Conservation (phyloP, 2,888 invertebrate species). For the Orthosia gothica region DNA sequence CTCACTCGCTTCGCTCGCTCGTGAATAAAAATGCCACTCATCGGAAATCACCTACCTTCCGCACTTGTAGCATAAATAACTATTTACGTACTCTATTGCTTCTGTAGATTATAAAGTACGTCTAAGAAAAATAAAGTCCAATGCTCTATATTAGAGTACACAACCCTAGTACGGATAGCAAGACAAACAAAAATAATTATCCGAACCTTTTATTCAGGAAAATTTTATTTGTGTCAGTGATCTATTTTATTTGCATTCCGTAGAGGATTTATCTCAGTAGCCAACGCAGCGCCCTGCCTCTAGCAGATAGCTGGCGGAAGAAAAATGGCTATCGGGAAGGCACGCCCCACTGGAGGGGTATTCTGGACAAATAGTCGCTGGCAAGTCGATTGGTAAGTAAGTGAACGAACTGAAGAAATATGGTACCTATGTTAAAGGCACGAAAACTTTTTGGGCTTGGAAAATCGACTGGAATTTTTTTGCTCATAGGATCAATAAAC, state of each 20-base stretch:
- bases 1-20: no score
- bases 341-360: constrained; percentile 67
- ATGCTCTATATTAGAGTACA: no score
- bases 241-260: constrained; percentile 78
- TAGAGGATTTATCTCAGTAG: constrained; percentile 78
- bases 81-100: no score
- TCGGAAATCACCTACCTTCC: no score
- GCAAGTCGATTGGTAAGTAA: constrained; percentile 39
- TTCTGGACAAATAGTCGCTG: constrained; percentile 57
- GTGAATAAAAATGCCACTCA: no score
- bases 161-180: constrained; percentile 1
- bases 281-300: constrained; percentile 77
- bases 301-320: constrained; percentile 77
- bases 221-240: constrained; percentile 60
- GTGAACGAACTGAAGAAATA: constrained; percentile 21
- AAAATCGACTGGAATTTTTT: background rate
- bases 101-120: no score
- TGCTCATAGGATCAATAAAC: background rate
- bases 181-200: constrained; percentile 53
- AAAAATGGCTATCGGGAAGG: constrained; percentile 78
- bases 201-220: constrained; percentile 52
- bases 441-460: background rate
- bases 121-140: no score
- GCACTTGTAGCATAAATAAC: no score
- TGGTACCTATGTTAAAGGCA: background rate